phyloP scores from a whole-genome alignment of 2,888 invertebrate species.

The Sepioteuthis lessoniana region DNA sequence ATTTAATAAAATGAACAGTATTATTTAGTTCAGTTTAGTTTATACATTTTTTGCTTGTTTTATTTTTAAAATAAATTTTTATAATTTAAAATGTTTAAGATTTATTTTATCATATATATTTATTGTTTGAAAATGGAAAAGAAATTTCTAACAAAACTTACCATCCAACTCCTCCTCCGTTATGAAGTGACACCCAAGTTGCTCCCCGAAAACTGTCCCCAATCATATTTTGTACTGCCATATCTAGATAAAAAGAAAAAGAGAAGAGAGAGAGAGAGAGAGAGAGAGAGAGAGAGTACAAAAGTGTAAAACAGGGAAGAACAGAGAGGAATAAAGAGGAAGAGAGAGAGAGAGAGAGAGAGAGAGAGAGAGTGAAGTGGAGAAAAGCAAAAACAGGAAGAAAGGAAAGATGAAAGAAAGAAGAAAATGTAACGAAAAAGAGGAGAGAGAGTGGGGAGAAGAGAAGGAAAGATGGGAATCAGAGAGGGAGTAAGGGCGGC shows the following conservation, averaged over 20 bases:
- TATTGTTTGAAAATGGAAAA: background rate
- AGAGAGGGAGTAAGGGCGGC: too few species aligned
- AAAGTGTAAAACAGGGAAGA: background rate
- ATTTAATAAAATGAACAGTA: too few species aligned
- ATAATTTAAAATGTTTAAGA: too few species aligned
- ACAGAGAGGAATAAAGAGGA: background rate
- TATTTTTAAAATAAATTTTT: too few species aligned
- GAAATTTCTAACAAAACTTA: constrained; percentile 60
- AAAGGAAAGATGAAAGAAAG: too few species aligned
- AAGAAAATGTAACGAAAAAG: too few species aligned
- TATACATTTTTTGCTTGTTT: too few species aligned
- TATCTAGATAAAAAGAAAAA: constrained; percentile 72
- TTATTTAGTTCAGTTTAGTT: too few species aligned
- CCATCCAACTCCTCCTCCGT: constrained; percentile 80
- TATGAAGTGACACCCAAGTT: constrained; percentile 80
- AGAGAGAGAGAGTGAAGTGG: background rate
- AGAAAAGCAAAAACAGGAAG: background rate
- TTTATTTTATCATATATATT: too few species aligned
- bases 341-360: background rate
- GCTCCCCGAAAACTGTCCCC: constrained; percentile 80
- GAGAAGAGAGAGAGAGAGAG: background rate
- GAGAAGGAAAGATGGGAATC: too few species aligned
- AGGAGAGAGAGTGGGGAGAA: too few species aligned
- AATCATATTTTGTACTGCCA: constrained; percentile 80
- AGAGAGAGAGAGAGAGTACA: background rate